Base-by-base conservation (phyloP, 2,113 vertebrate genomes). In the Fregata magnificens region DNA sequence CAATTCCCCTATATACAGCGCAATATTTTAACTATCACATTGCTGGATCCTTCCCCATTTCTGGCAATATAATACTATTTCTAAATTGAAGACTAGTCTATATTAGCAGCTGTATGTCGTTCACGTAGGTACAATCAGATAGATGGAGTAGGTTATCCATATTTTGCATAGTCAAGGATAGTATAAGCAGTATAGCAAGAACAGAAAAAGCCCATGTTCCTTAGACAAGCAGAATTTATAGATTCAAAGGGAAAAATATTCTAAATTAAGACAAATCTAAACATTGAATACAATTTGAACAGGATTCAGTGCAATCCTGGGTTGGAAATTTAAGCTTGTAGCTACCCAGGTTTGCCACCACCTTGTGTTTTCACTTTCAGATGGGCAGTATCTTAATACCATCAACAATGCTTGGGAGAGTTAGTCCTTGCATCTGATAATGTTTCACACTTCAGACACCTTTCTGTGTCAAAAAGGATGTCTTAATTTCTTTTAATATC, bases 81-180 rank as follows among this genome's bases (percentile, higher is more conserved):
- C 21, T 45, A 10, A 44, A 6, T 0, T 7, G 36, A 18, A 55
- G 61, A 8, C 32, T 7, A 6, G 24, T 8, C 44, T 50, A 2
- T 6, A 9, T 16, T 8, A 62, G 26, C 52, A 55, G 61, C 38
- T 16, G 38, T 3, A 3, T 5, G 17, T 21, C 28, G 32, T 20
- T 18, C 31, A 9, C 29, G 16, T 0, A 16, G 15, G 36, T 32
- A 7, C 19, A 28, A 32, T 3, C 32, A n/a, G 73, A 22, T 1
- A 24, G 29, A 17, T 7, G 26, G 34, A 62, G 52, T 2, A 85
- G 49, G 29, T 25, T 14, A 29, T 16, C 42, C 21, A 0, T 4
- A 10, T 10, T 15, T 7, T 49, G 20, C 16, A 26, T 2, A 31
- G 31, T 6, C 10, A 10, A 9, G 25, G 32, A 16, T 2, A 29